phyloP scores from a whole-genome alignment of 1,140 invertebrate genomes.

The Antheraea pernyi region DNA sequence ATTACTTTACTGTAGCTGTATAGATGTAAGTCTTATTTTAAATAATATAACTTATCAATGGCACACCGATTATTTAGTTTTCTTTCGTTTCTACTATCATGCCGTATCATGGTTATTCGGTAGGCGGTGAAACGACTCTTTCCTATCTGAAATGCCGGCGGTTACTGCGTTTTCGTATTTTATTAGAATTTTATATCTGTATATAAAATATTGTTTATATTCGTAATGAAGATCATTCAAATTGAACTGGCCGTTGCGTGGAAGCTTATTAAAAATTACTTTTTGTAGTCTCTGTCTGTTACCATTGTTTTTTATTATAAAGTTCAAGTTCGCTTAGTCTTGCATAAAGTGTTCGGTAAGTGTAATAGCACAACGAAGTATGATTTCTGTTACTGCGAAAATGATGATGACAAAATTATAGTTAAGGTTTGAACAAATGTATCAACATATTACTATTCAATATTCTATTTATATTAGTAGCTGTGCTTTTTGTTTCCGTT shows the following conservation, averaged over 20 bases:
- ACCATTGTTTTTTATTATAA: neutral
- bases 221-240: neutral
- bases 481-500: too few relatives aligned
- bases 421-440: too few relatives aligned
- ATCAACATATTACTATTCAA: too few relatives aligned
- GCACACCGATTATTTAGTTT: too few relatives aligned
- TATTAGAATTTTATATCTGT: neutral
- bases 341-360: too few relatives aligned
- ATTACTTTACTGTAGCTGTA: neutral
- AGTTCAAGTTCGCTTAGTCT: neutral
- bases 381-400: too few relatives aligned
- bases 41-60: neutral
- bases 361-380: too few relatives aligned
- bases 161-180: neutral
- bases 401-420: too few relatives aligned
- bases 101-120: neutral
- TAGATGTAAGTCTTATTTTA: neutral
- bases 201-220: neutral
- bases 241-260: neutral
- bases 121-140: neutral
- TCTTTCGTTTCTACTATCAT: too few relatives aligned
- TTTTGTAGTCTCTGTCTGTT: neutral
- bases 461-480: too few relatives aligned
- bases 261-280: neutral
- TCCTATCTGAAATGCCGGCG: neutral